These are phyloP conservation scores for Calcarius lapponicus DNA, from an alignment of 2,797 vertebrate genomes.

Conservation along the genomic window DNA sequence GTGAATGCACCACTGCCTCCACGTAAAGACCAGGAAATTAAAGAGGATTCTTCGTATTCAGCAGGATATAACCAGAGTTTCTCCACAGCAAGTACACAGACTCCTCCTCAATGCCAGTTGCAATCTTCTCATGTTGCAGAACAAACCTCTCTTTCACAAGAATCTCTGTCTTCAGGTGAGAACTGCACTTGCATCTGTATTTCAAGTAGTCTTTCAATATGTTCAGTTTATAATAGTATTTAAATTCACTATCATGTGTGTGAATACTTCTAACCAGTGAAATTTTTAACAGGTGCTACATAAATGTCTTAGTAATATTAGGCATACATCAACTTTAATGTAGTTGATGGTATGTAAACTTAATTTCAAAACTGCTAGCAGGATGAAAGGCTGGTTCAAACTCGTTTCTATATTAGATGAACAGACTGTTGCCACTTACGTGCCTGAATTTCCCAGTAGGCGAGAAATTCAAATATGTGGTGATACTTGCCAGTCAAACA, in stretches of 20 bases:
- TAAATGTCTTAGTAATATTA: neutral
- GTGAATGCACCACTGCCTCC: conserved; percentile 81
- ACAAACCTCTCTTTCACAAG: conserved; percentile 77
- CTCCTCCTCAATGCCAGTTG: conserved; percentile 86
- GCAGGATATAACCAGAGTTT: conserved; percentile 79
- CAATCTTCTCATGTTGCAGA: conserved; percentile 75
- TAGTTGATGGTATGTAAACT: neutral
- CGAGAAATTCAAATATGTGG: neutral
- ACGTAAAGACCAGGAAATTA: conserved; percentile 82
- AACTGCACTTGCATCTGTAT: neutral
- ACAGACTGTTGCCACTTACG: neutral
- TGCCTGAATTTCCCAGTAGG: neutral
- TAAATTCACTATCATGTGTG: neutral
- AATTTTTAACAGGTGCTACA: neutral
- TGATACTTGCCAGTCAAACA: neutral
- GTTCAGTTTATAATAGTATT: neutral
- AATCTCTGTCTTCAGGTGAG: conserved; percentile 79
- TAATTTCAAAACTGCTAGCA: neutral
- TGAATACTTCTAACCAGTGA: neutral
- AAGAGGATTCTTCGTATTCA: conserved; percentile 76
- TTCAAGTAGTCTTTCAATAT: neutral
- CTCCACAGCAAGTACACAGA: conserved; percentile 91
- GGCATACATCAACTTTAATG: neutral
- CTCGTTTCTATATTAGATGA: neutral
- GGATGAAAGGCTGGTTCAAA: neutral